phyloP scores from a whole-genome alignment of 2,113 vertebrate genomes.

The Girardinichthys multiradiatus region DNA sequence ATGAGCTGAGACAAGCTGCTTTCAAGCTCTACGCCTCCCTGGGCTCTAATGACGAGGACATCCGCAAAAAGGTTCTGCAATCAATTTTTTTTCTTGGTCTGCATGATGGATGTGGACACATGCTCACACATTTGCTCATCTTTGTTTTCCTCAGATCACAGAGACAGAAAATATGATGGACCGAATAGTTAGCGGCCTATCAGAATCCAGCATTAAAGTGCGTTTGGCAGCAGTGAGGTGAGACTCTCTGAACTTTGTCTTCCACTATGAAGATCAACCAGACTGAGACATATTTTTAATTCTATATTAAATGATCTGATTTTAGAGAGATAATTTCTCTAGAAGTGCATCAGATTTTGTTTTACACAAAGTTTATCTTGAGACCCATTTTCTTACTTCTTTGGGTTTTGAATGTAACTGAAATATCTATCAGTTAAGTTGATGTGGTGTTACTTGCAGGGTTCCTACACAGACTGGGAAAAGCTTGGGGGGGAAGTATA shows the following conservation, averaged over 20 bases:
- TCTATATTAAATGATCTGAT: too few relatives aligned
- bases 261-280: too few relatives aligned
- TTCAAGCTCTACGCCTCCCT: constrained; percentile 99
- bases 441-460: too few relatives aligned
- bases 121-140: not conserved
- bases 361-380: too few relatives aligned
- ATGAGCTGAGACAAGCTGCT: constrained; percentile 96
- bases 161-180: constrained; percentile 99
- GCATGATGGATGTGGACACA: accelerated
- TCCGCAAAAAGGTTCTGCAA: constrained; percentile 92
- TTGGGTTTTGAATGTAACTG: too few relatives aligned
- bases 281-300: too few relatives aligned
- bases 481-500: too few relatives aligned
- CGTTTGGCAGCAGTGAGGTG: constrained; percentile 94
- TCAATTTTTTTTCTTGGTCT: not conserved
- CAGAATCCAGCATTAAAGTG: constrained; percentile 98
- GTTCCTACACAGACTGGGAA: too few relatives aligned
- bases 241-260: not conserved
- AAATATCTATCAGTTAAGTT: too few relatives aligned
- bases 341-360: too few relatives aligned
- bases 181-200: constrained; percentile 96
- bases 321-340: too few relatives aligned
- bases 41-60: constrained; percentile 98
- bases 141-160: constrained; percentile 86
- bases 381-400: too few relatives aligned